These are phyloP conservation scores for Drosophila baimaii DNA, from an alignment of 1,140 invertebrate genomes.

Conservation along the genomic window DNA sequence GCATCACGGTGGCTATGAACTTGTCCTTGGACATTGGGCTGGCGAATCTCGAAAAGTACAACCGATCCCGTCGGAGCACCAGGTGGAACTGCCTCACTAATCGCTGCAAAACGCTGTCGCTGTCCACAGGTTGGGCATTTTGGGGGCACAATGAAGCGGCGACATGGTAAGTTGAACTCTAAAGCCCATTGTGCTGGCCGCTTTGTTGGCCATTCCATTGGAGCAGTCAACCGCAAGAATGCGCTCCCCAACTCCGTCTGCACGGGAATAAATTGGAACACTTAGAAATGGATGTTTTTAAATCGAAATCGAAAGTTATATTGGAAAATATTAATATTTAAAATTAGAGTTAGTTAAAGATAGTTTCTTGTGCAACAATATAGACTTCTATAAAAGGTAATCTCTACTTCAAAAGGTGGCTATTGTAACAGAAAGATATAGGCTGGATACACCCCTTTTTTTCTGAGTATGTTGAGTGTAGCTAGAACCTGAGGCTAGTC, in stretches of 20 bases:
- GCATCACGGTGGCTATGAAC: not conserved
- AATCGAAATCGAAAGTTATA: too few species aligned
- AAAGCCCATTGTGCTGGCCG: constrained; percentile 59
- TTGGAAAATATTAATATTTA: too few species aligned
- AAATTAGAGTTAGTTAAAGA: too few species aligned
- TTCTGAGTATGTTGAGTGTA: not conserved
- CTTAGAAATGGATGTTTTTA: not conserved
- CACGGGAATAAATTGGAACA: constrained; percentile 13
- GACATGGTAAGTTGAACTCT: constrained; percentile 75
- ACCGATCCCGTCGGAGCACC: constrained; percentile 33
- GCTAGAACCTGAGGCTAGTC: not conserved
- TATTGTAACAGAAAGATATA: too few species aligned
- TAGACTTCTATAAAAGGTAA: not conserved
- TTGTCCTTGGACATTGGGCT: constrained; percentile 16
- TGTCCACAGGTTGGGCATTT: constrained; percentile 42
- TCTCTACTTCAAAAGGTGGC: too few species aligned
- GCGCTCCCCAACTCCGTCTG: constrained; percentile 41
- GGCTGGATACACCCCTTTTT: not conserved
- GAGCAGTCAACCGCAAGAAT: constrained; percentile 61
- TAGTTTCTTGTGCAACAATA: too few species aligned
- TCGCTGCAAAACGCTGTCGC: constrained; percentile 41
- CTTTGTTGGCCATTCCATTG: constrained; percentile 48
- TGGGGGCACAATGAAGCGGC: constrained; percentile 59
- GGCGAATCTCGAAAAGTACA: constrained; percentile 1
- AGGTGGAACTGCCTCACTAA: constrained; percentile 44